phyloP scores from a whole-genome alignment of 2,888 invertebrate species.

The Melolontha melolontha region DNA sequence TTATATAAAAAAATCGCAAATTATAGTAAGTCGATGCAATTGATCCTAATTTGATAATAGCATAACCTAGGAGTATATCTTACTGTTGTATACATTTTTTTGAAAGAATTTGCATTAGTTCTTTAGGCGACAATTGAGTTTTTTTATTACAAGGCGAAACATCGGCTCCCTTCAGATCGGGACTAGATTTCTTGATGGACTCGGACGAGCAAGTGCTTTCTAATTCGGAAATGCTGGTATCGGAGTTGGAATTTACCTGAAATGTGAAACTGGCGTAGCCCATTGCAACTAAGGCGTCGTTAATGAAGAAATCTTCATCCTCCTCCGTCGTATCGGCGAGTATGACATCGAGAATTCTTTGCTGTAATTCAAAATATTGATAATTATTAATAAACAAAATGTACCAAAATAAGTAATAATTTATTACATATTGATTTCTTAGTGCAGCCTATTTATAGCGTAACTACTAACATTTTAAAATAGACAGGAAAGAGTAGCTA shows the following conservation, averaged over 20 bases:
- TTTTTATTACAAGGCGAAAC: slow-evolving; percentile 1
- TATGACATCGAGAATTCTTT: slow-evolving; percentile 57
- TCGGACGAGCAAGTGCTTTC: neutral
- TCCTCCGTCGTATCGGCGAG: slow-evolving; percentile 67
- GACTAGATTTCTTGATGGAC: neutral
- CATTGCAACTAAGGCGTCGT: slow-evolving; percentile 64
- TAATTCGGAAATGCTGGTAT: neutral
- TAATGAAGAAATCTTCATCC: slow-evolving; percentile 67
- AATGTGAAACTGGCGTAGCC: slow-evolving; percentile 64
- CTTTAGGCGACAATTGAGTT: slow-evolving; percentile 30
- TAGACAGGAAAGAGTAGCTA: no score
- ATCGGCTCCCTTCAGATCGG: neutral
- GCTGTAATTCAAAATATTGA: slow-evolving; percentile 42
- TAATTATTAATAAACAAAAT: neutral
- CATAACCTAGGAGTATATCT: no score
- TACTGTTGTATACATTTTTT: neutral
- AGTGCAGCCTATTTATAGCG: no score
- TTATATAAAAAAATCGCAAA: no score
- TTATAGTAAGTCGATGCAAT: no score
- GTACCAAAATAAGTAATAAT: neutral
- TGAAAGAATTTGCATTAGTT: slow-evolving; percentile 36
- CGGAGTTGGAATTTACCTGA: slow-evolving; percentile 54
- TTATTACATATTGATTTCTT: no score
- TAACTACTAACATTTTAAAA: no score
- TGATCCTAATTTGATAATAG: no score